phyloP scores from a whole-genome alignment of 2,888 invertebrate species.

The Adela reaumurella region DNA sequence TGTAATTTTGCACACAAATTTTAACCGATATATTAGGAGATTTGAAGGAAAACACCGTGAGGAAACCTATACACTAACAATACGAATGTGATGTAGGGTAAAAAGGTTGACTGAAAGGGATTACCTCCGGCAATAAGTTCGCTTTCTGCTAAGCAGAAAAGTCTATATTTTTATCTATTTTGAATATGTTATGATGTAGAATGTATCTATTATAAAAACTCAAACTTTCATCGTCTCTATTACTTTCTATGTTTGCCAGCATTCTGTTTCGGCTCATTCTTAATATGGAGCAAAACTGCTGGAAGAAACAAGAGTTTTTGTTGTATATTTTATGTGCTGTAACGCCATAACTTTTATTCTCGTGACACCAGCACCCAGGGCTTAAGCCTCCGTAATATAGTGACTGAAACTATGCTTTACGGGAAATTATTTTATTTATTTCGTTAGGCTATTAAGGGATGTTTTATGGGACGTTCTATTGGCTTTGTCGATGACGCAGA shows the following conservation, averaged over 20 bases:
- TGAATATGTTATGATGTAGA: no score
- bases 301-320: slow-evolving; percentile 53
- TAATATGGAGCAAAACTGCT: slow-evolving; percentile 57
- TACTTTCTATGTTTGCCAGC: slow-evolving; percentile 31
- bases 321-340: slow-evolving; percentile 55
- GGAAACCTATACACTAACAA: no score
- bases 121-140: no score
- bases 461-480: not conserved
- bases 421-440: not conserved
- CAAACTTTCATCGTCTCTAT: slow-evolving; percentile 22
- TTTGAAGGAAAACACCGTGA: no score
- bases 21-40: no score
- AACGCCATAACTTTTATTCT: slow-evolving; percentile 36
- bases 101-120: no score
- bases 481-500: not conserved
- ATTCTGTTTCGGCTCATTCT: slow-evolving; percentile 54
- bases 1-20: no score
- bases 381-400: not conserved
- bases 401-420: not conserved
- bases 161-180: no score
- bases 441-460: not conserved
- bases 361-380: not conserved
- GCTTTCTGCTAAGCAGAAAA: no score
- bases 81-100: no score
- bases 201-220: no score